Evolutionary conservation across 1,140 invertebrate genomes (phyloP), one percentile per base, ranked within the genome.

Genomic region (Calycopis cecrops): DNA sequence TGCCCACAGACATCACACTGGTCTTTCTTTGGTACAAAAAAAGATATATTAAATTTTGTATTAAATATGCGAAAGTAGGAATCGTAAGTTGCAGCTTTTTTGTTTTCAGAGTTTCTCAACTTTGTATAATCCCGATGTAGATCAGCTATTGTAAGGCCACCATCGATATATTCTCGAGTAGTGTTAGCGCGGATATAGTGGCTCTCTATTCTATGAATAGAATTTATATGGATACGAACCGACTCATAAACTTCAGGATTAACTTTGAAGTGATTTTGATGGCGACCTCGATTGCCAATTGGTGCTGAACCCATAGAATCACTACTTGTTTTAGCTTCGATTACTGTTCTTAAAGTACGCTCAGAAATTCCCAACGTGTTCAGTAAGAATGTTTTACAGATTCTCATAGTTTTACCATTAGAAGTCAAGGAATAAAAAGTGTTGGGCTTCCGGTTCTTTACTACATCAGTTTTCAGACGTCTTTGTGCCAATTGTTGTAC

Each of bases 131-230:
- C 61, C 56, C 69, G 57, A 49, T 74, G 63, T 17, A 81, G 49
- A 44, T 77, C 68, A 44, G 71, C 66, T 9, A 80, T 16, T 18
- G 64, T 69, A 55, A 57, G 48, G 50, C 55, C 48, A 44, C 72
- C 74, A 56, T 77, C 73, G 50, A 82, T 76, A 55, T 59, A 82
- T 44, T 64, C 55, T 37, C 66, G 65, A 12, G 53, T 61, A 21
- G 72, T 69, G 21, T 69, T 55, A 10, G 44, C 44, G 4, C 17
- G 4, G 1, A 69, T 16, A 60, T 80, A 76, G 53, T 74, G 72
- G 54, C 62, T 68, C 48, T 72, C 69, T 10, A 76, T 64, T 52
- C 56, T 59, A 35, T 72, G 63, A 42, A 79, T 76, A 7, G 70
- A 67, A 37, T 76, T 57, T 12, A 79, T 78, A 49, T 78, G 74